A percentile compares a stretch with the other conserved stretches of the same genome.
Evolutionary conservation across 2,888 invertebrate genomes (phyloP).

Genomic region (Agrochola lota): DNA sequence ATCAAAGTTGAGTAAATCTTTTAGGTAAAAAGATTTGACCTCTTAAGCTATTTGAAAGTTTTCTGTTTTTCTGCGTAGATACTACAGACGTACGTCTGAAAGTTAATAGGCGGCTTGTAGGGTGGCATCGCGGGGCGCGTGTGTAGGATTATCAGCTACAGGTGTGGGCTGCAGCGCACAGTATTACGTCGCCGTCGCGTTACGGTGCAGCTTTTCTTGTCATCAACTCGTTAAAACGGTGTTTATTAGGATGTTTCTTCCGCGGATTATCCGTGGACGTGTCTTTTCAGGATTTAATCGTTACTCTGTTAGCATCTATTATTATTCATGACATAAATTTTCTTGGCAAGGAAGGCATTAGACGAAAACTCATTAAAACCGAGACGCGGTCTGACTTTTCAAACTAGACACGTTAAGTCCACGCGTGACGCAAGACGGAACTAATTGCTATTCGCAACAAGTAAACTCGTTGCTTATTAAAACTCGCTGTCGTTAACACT

Average conservation of each 20-base stretch:
- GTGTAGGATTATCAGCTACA: conserved; percentile 58
- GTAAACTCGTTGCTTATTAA: conserved; percentile 85
- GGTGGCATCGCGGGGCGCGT: conserved; percentile 36
- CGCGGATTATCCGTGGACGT: conserved; percentile 85
- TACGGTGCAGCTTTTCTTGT: conserved; percentile 71
- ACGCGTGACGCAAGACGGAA: conserved; percentile 86
- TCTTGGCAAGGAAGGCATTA: conserved; percentile 87
- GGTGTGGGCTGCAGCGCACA: conserved; percentile 40
- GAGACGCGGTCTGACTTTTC: conserved; percentile 89
- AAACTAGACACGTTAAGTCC: conserved; percentile 90
- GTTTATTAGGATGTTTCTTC: conserved; percentile 86
- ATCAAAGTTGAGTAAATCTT: conserved; percentile 47
- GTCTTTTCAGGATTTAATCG: conserved; percentile 87
- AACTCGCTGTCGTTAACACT: conserved; percentile 83
- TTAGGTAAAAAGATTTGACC: conserved; percentile 36
- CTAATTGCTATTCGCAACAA: conserved; percentile 87
- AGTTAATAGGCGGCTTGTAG: conserved; percentile 55
- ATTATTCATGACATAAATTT: conserved; percentile 90
- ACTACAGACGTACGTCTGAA: conserved; percentile 14
- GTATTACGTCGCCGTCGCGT: conserved; percentile 31
- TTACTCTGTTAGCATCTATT: conserved; percentile 86
- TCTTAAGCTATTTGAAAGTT: conserved; percentile 33
- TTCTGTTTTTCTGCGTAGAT: conserved; percentile 33
- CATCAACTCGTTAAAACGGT: conserved; percentile 82
- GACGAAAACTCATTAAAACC: conserved; percentile 90